Percentiles rank a stretch among this genome's conserved stretches.
phyloP scores from a whole-genome alignment of 2,888 invertebrate genomes.

The Ormyrus labotus region DNA sequence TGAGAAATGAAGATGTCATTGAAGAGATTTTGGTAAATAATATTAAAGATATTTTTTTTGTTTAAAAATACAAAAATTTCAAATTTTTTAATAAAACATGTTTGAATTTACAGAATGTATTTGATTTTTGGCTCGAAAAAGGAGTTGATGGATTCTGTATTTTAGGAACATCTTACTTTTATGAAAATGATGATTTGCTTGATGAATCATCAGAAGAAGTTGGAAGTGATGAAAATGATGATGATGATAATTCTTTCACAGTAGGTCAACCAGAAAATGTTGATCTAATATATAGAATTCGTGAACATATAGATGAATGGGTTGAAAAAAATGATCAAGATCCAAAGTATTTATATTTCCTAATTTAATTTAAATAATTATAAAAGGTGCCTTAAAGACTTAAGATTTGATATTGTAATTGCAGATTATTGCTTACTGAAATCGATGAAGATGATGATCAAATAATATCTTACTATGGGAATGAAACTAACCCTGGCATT shows the following conservation, averaged over 20 bases:
- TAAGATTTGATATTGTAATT: conserved; percentile 14
- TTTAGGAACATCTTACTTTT: conserved; percentile 62
- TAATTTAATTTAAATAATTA: background rate
- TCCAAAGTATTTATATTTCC: conserved; percentile 62
- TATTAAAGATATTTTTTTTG: conserved; percentile 4
- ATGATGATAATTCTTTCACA: conserved; percentile 25
- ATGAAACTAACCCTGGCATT: conserved; percentile 62
- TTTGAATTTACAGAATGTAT: conserved; percentile 58
- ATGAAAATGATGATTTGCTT: conserved; percentile 61
- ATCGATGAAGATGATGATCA: conserved; percentile 62
- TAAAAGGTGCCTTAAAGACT: background rate
- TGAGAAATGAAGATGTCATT: conserved; percentile 82
- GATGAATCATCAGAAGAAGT: conserved; percentile 53
- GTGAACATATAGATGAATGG: conserved; percentile 64
- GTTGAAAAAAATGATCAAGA: conserved; percentile 57
- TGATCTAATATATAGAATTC: conserved; percentile 62
- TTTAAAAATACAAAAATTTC: conserved; percentile 6
- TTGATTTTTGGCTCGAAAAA: conserved; percentile 66
- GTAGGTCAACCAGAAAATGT: conserved; percentile 57
- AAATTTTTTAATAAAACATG: background rate
- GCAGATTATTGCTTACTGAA: conserved; percentile 68
- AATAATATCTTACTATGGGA: conserved; percentile 68
- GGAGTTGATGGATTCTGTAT: conserved; percentile 68
- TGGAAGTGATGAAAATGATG: background rate
- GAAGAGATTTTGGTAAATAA: conserved; percentile 80